Percentiles rank a stretch among this genome's conserved stretches.
Evolutionary conservation across 2,888 invertebrate species (phyloP).

Genomic region (Odontomyia ornata): DNA sequence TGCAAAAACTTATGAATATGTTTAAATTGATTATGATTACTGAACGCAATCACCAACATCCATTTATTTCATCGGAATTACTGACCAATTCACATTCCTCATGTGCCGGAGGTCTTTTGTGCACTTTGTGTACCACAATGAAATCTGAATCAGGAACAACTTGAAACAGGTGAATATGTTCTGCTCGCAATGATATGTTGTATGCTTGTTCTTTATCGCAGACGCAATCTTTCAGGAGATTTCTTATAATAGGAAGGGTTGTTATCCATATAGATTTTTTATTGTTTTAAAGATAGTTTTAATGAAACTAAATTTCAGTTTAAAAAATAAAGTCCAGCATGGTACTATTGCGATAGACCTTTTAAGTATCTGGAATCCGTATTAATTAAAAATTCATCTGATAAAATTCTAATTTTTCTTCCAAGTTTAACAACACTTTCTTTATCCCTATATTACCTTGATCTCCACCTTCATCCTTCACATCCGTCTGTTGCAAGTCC

Average conservation of each 20-base stretch:
- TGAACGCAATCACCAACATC: constrained; percentile 46
- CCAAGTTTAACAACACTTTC: neutral
- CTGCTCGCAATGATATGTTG: neutral
- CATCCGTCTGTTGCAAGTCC: neutral
- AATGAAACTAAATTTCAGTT: too few relatives aligned
- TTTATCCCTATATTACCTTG: neutral
- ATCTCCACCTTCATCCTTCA: neutral
- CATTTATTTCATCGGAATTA: constrained; percentile 38
- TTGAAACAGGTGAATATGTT: constrained; percentile 31
- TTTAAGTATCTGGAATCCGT: too few relatives aligned
- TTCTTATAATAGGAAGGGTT: too few relatives aligned
- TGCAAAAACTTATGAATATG: constrained; percentile 47
- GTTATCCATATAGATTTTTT: too few relatives aligned
- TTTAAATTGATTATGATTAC: constrained; percentile 50
- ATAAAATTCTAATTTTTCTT: too few relatives aligned
- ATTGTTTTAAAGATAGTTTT: too few relatives aligned
- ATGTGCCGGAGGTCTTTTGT: constrained; percentile 9
- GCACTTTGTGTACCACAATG: neutral
- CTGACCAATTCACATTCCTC: neutral
- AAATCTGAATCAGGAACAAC: constrained; percentile 4
- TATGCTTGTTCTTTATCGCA: neutral
- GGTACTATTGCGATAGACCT: too few relatives aligned
- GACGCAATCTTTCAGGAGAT: neutral
- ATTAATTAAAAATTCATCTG: too few relatives aligned
- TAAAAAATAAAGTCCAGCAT: too few relatives aligned